These are phyloP conservation scores for Poicephalus meyeri DNA, from an alignment of 2,113 vertebrate species.

Conservation along the genomic window DNA sequence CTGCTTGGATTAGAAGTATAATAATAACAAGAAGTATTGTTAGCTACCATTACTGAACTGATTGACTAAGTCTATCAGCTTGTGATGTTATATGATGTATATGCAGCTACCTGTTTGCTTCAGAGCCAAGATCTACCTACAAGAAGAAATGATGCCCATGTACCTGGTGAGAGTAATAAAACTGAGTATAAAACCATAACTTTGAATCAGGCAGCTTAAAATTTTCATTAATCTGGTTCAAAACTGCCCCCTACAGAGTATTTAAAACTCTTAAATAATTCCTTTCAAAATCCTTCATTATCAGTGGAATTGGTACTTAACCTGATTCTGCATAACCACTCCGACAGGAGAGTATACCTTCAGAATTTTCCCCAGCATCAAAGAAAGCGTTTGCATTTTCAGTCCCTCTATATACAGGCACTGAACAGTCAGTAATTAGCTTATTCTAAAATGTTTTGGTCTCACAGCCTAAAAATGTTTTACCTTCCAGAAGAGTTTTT, in stretches of 20 bases:
- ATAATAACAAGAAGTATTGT: background rate
- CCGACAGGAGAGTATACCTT: background rate
- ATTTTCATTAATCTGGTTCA: constrained; percentile 33
- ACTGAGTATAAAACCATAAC: background rate
- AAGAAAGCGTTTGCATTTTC: background rate
- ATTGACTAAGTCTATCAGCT: background rate
- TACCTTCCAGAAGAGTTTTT: background rate
- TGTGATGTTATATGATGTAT: background rate
- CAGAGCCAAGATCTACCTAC: background rate
- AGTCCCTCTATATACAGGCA: background rate
- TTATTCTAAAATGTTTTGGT: background rate
- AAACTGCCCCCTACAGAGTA: constrained; percentile 53
- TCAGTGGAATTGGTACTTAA: background rate
- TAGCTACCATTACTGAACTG: background rate
- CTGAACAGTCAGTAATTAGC: background rate
- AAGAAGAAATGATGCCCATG: background rate
- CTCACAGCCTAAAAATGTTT: background rate
- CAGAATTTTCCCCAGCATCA: background rate
- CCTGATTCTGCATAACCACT: background rate
- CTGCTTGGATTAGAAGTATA: background rate
- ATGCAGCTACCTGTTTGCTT: background rate
- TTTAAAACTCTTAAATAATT: constrained; percentile 18
- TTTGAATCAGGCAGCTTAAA: background rate
- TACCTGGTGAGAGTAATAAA: background rate
- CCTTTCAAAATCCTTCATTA: background rate